Evolutionary conservation across 2,888 invertebrate genomes (phyloP).

Genomic region (Drosophila ezoana): DNA sequence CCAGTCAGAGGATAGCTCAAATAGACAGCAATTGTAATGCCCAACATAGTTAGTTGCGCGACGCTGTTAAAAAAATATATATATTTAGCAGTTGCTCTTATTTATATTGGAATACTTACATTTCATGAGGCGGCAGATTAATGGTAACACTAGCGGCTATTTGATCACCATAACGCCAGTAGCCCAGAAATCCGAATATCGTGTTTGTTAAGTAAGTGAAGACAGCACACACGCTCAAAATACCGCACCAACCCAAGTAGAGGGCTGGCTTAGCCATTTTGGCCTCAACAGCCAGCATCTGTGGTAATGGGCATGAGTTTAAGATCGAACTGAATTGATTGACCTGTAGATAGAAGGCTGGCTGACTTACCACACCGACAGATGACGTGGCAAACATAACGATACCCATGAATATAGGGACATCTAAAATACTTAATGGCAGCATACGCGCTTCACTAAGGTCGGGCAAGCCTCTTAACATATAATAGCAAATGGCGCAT

Average conservation of each 20-base stretch:
- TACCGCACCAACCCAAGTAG: conserved; percentile 95
- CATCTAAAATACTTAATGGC: conserved; percentile 89
- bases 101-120: conserved; percentile 86
- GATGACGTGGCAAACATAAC: conserved; percentile 95
- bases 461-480: conserved; percentile 88
- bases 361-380: conserved; percentile 89
- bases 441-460: conserved; percentile 84
- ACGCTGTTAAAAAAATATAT: conserved; percentile 85
- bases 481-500: conserved; percentile 89
- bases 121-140: conserved; percentile 89
- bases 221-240: conserved; percentile 92
- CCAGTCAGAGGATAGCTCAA: conserved; percentile 96
- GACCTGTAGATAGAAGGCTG: too few species aligned
- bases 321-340: too few species aligned
- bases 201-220: conserved; percentile 92
- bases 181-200: conserved; percentile 96
- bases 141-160: conserved; percentile 93
- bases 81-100: background rate
- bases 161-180: conserved; percentile 90
- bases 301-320: too few species aligned
- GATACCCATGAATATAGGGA: conserved; percentile 86
- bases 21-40: conserved; percentile 93
- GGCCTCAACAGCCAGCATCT: conserved; percentile 97
- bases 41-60: conserved; percentile 90
- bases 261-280: conserved; percentile 95